phyloP scores from a whole-genome alignment of 2,888 invertebrate species.

The Meiosimyza decipiens region DNA sequence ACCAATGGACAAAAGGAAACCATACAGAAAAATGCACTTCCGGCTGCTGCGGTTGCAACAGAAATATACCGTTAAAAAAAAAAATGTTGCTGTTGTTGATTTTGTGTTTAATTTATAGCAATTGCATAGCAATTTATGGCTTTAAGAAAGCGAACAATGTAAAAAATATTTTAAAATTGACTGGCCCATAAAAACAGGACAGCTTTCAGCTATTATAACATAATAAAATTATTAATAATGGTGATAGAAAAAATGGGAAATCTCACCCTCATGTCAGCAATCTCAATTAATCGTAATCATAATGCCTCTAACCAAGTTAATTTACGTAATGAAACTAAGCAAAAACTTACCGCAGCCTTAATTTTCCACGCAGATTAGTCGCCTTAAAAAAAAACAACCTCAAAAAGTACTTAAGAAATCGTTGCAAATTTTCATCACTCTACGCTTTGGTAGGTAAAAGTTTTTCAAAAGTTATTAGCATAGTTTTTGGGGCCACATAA shows the following conservation, averaged over 20 bases:
- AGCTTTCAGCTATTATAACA: too few species aligned
- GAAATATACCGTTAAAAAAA: conserved; percentile 6
- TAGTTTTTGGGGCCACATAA: conserved; percentile 14
- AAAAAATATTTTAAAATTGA: too few species aligned
- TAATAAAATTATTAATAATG: too few species aligned
- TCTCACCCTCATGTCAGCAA: too few species aligned
- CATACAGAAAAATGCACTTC: neutral
- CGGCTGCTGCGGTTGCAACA: conserved; percentile 1
- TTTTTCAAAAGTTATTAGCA: conserved; percentile 22
- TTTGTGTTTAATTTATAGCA: conserved; percentile 12
- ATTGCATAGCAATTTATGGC: neutral
- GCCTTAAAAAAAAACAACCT: conserved; percentile 1
- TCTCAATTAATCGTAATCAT: too few species aligned
- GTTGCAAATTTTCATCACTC: neutral
- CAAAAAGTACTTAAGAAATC: neutral
- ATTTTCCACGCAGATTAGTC: conserved; percentile 20
- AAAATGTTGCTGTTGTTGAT: neutral
- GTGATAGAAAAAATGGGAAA: too few species aligned
- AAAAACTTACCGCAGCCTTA: neutral
- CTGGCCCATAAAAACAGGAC: too few species aligned
- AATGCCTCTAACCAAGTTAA: too few species aligned
- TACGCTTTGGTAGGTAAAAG: conserved; percentile 10
- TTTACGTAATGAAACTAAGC: too few species aligned
- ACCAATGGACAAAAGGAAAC: conserved; percentile 10
- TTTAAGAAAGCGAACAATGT: too few species aligned